phyloP scores from a whole-genome alignment of 2,113 vertebrate species.

The Azemiops feae region DNA sequence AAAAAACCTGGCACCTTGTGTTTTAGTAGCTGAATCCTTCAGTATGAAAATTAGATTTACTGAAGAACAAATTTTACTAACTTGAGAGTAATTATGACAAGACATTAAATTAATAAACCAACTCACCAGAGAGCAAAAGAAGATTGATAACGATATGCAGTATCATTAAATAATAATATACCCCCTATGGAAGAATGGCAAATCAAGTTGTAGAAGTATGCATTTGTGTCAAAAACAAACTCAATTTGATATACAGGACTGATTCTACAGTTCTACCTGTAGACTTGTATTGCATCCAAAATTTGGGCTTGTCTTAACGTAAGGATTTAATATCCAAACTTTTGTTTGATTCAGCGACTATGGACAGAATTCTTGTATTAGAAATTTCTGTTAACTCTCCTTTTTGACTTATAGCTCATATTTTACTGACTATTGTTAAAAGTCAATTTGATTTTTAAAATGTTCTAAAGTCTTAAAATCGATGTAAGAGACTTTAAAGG shows the following conservation, averaged over 20 bases:
- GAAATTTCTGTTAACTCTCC: not conserved
- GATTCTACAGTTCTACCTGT: not conserved
- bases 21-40: not conserved
- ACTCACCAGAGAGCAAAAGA: not conserved
- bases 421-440: not conserved
- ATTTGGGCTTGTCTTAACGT: not conserved
- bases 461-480: not conserved
- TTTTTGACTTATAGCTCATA: not conserved
- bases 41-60: not conserved
- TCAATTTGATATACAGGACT: not conserved
- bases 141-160: not conserved
- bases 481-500: not conserved
- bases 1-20: not conserved
- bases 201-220: not conserved
- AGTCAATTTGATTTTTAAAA: not conserved
- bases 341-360: not conserved
- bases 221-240: not conserved
- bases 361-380: not conserved
- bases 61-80: not conserved
- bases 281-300: not conserved
- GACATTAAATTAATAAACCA: not conserved
- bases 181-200: not conserved
- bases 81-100: not conserved
- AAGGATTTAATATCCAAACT: not conserved
- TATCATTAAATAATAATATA: constrained; percentile 39